Percentiles rank a stretch among this genome's conserved stretches.
phyloP scores from a whole-genome alignment of 2,113 vertebrate genomes.

The Gopherus evgoodei region DNA sequence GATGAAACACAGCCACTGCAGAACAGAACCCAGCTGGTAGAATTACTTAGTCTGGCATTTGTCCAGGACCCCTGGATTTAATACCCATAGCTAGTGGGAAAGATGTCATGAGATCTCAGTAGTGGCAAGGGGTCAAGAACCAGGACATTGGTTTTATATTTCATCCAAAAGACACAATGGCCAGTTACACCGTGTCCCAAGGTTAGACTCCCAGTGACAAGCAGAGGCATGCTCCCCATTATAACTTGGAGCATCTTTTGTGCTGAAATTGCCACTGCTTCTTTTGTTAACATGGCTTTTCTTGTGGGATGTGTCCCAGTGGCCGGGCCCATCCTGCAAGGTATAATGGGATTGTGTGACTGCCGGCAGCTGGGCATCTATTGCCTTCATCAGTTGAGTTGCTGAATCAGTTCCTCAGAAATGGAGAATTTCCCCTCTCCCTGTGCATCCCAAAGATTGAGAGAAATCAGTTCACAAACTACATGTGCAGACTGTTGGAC shows the following conservation, averaged over 20 bases:
- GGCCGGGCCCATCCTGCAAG: background rate
- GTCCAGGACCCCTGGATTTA: background rate
- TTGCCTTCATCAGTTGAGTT: background rate
- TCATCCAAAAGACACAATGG: background rate
- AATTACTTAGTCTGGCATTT: background rate
- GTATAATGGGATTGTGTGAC: background rate
- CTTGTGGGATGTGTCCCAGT: background rate
- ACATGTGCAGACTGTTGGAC: background rate
- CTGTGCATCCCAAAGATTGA: background rate
- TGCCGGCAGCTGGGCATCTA: background rate
- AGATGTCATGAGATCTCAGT: fast-evolving
- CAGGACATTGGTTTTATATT: background rate
- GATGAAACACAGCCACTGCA: background rate
- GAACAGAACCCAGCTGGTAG: background rate
- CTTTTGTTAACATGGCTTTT: background rate
- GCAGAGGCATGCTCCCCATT: background rate
- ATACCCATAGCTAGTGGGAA: fast-evolving
- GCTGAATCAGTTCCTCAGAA: background rate
- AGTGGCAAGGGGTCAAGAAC: background rate
- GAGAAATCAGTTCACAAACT: background rate
- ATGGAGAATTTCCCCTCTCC: background rate
- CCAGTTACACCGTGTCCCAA: background rate
- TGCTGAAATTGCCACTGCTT: background rate
- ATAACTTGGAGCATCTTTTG: background rate
- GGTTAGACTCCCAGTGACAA: background rate